Evolutionary conservation across 1,140 invertebrate species (phyloP), one percentile per base, ranked within the genome.

Genomic region (Drosophila nikananu): DNA sequence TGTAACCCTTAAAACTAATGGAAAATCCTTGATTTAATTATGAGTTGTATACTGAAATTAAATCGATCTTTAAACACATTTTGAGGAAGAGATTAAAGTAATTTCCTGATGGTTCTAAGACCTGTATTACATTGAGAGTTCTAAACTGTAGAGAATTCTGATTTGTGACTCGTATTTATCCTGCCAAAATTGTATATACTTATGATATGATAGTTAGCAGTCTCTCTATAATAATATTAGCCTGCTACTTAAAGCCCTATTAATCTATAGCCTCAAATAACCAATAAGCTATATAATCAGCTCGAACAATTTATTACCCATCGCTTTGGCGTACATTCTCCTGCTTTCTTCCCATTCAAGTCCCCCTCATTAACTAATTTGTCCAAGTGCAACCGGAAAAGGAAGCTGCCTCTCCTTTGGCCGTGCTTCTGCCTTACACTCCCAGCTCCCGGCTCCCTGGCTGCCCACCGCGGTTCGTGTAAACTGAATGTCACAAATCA

Each of bases 401-500:
- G 68, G 55, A 73, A 76, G 77, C 59, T 51, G 30, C 44, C 19
- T 30, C 23, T 15, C 12, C n/a, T 54, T 30, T 68, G 19, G 35
- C n/a, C 46, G 5, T 12, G 23, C 7, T 27, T n/a, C 13, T 7
- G 13, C 27, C 51, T n/a, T 35, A 8, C 19, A 37, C 19, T 25
- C 17, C 7, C 41, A 10, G 35, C 8, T n/a, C n/a, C 12, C 2
- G 8, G 27, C 21, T n/a, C n/a, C n/a, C n/a, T 32, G 49, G 27
- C 49, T 44, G 15, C n/a, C 32, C 44, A n/a, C 42, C 46, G 61
- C 46, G 25, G 61, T 30, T 55, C 52, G 42, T 80, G 81, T 61
- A 81, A 64, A 79, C 67, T 63, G 86, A 90, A 91, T 89, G 82
- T 81, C 90, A 92, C 91, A 92, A 92, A 92, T 92, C 91, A 92